These are phyloP conservation scores for Metalampra italica DNA, from an alignment of 2,888 invertebrate species.

Conservation along the genomic window DNA sequence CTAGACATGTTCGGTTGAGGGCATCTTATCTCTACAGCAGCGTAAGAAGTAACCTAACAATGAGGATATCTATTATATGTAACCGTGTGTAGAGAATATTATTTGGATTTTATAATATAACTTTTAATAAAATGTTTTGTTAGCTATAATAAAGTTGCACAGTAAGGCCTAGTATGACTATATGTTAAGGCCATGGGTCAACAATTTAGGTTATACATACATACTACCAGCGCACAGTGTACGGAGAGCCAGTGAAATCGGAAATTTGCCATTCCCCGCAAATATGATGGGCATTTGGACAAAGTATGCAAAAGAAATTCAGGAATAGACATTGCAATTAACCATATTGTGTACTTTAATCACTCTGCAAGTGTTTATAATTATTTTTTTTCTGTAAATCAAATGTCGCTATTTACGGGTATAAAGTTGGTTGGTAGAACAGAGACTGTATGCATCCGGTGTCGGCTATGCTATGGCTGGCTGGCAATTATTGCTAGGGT, in stretches of 20 bases:
- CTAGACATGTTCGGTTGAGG: neutral
- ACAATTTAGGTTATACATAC: too few relatives aligned
- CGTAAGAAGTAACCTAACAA: neutral
- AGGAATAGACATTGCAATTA: slow-evolving; percentile 17
- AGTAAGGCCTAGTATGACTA: too few relatives aligned
- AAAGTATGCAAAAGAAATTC: slow-evolving; percentile 11
- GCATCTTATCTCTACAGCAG: slow-evolving; percentile 2
- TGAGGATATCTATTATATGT: neutral
- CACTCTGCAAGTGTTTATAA: slow-evolving; percentile 28
- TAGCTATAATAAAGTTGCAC: too few relatives aligned
- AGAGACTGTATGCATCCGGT: slow-evolving; percentile 24
- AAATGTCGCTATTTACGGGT: slow-evolving; percentile 26
- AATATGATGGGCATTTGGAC: too few relatives aligned
- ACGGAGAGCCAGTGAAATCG: too few relatives aligned
- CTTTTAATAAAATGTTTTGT: too few relatives aligned
- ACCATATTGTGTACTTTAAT: slow-evolving; percentile 17
- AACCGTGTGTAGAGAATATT: neutral
- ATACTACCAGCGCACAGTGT: too few relatives aligned
- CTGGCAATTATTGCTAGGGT: slow-evolving; percentile 17
- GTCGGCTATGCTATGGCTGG: slow-evolving; percentile 13
- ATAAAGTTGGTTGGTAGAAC: slow-evolving; percentile 8
- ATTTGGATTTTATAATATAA: too few relatives aligned
- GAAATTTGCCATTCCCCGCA: too few relatives aligned
- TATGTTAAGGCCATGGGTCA: too few relatives aligned
- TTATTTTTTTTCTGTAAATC: slow-evolving; percentile 32